Evolutionary conservation across 2,888 invertebrate species (phyloP), one percentile per base, ranked within the genome.

Genomic region (Diaphora mendica): DNA sequence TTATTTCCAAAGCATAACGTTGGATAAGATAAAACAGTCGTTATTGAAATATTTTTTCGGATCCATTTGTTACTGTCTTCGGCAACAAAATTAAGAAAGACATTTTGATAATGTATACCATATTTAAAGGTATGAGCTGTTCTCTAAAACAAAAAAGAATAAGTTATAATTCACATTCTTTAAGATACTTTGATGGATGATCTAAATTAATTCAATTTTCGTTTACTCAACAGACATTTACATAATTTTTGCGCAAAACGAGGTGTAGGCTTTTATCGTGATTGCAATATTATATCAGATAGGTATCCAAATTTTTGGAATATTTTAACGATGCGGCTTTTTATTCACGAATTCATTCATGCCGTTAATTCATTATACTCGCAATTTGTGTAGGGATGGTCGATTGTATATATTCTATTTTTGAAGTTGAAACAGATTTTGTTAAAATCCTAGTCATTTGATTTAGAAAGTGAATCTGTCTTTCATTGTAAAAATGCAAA

Each of bases 161-260:
- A 83, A 75, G 78, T 72, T 86, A 87, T 88, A 89, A 88, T 35
- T 87, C 83, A 76, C 82, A 83, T 87, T 89, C 86, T 85, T 80
- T 82, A 84, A 84, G 77, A 85, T 89, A 89, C 89, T 90, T 90
- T 93, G 93, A 93, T 93, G 92, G 92, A 93, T 92, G 90, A 89
- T 90, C 85, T 82, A 82, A 88, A 90, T 89, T 87, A 89, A 90
- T 90, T 90, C 87, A 90, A 90, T 92, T 91, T 90, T 77, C 82
- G 80, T 90, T 85, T 85, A 83, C 80, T 86, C 80, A 73, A 80
- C 72, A 78, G 76, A 82, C 83, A 84, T 85, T 86, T 85, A 78
- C 82, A 78, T 79, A 79, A 68, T 76, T 77, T 68, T 67, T 74
- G 30, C 73, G 65, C 73, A 64, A 66, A 75, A 74, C 74, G 76